Evolutionary conservation across 2,113 vertebrate species (phyloP).

Genomic region (Pterocles gutturalis): DNA sequence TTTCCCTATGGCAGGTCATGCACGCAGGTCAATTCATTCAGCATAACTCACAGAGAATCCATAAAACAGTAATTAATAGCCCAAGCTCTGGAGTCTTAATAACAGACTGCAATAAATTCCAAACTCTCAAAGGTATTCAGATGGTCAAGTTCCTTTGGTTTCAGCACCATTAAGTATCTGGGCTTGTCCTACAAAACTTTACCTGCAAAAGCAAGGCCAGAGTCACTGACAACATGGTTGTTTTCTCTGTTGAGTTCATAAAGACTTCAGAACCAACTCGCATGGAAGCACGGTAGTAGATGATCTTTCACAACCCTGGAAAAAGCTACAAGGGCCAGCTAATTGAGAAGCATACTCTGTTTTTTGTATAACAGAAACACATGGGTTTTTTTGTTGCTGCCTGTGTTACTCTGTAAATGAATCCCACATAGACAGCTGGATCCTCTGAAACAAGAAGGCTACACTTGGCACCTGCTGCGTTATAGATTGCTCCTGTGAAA

Average conservation of each 20-base stretch:
- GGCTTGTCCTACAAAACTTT: neutral
- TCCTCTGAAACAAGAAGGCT: constrained; percentile 53
- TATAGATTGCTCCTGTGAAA: constrained; percentile 63
- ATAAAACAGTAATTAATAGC: neutral
- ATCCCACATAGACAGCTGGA: constrained; percentile 48
- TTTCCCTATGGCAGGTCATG: neutral
- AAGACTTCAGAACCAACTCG: neutral
- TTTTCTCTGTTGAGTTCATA: neutral
- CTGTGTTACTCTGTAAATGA: constrained; percentile 17
- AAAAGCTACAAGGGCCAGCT: neutral
- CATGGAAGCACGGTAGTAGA: neutral
- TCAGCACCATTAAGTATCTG: neutral
- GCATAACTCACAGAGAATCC: neutral
- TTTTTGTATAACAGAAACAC: neutral
- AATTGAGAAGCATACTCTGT: neutral
- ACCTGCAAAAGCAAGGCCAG: neutral
- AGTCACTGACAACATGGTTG: neutral
- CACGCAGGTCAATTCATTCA: neutral
- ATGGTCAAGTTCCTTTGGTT: neutral
- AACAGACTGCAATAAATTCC: neutral
- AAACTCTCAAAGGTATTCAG: neutral
- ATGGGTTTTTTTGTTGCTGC: neutral
- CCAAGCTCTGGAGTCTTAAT: neutral
- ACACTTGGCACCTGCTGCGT: constrained; percentile 47
- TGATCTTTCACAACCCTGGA: neutral